Evolutionary conservation across 2,888 invertebrate genomes (phyloP), one percentile per base, ranked within the genome.

Genomic region (Rhorus exstirpatorius): DNA sequence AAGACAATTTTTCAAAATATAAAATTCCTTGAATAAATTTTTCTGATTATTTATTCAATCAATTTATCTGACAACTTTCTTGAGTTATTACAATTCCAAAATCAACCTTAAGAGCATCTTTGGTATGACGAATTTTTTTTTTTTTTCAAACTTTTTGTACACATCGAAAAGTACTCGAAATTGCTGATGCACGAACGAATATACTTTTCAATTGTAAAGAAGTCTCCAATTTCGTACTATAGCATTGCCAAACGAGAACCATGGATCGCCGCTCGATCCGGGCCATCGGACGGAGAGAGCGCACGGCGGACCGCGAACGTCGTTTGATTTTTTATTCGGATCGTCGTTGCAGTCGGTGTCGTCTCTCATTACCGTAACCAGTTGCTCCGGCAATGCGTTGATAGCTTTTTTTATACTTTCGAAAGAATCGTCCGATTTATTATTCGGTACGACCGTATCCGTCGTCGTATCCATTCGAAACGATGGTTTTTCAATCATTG

Each of bases 261-360:
- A 81, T 12, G 82, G 70, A 19, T 80, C 46, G 14, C 76, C 81
- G 14, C 83, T 81, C 1, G 70, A 65, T 2, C 61, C 70, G 0
- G 82, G 38, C 68, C 63, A 80, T 71, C 63, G 65, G 3, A 49
- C 24, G 6, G 80, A 38, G 12, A 77, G 78, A 31, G 19, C 53
- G 31, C 85, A 85, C 0, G 85, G 85, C 14, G 79, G 77, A 19
- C 78, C 80, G 3, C 82, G 82, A 19, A 65, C 8, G 3, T 78
- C 79, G 17, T 7, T 55, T 6, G 21, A 6, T 41, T 41, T 49
- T 21, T 8, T 46, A 35, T 35, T 26, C n/a, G 58, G 65, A 61
- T 81, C 41, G 0, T 83, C 80, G 19, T 51, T 58, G 61, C 84
- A 86, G 70, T 86, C 83, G 3, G 41, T 41, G 21, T 82, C 80